Percentiles rank a stretch among this genome's conserved stretches.
These are phyloP conservation scores for Mesorhabditis sp. DNA, from an alignment of 2,888 invertebrate genomes.

Conservation along the genomic window DNA sequence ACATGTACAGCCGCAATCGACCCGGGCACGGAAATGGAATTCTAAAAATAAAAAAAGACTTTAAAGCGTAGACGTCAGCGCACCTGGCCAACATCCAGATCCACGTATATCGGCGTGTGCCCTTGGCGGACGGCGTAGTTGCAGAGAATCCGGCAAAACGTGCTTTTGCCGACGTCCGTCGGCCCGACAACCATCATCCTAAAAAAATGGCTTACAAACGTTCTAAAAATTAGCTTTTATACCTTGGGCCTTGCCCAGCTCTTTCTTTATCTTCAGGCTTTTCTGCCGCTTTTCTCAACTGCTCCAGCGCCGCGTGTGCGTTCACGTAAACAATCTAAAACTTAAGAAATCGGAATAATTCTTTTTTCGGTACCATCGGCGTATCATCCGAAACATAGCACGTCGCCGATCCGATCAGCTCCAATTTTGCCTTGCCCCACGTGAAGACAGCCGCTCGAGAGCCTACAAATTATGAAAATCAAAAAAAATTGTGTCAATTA, in stretches of 20 bases:
- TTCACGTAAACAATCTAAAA: conserved; percentile 71
- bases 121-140: conserved; percentile 89
- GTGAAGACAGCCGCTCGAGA: conserved; percentile 93
- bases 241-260: conserved; percentile 21
- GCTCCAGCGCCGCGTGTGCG: conserved; percentile 88
- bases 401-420: conserved; percentile 83
- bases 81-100: conserved; percentile 85
- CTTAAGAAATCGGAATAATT: conserved; percentile 8
- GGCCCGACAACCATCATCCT: conserved; percentile 66
- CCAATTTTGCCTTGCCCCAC: conserved; percentile 87
- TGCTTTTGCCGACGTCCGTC: conserved; percentile 91
- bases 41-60: conserved; percentile 31
- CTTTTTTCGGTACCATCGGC: conserved; percentile 65
- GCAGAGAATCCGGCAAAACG: conserved; percentile 78
- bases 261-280: conserved; percentile 24
- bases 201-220: conserved; percentile 4
- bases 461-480: conserved; percentile 66
- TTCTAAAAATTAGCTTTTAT: conserved; percentile 19
- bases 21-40: conserved; percentile 49
- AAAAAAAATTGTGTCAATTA: conserved; percentile 14
- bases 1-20: conserved; percentile 65
- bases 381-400: conserved; percentile 92
- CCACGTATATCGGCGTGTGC: conserved; percentile 78
- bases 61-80: not conserved
- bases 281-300: conserved; percentile 74